Conservation (phyloP, 2,113 vertebrate genomes). For the Orthonyx spaldingii region DNA sequence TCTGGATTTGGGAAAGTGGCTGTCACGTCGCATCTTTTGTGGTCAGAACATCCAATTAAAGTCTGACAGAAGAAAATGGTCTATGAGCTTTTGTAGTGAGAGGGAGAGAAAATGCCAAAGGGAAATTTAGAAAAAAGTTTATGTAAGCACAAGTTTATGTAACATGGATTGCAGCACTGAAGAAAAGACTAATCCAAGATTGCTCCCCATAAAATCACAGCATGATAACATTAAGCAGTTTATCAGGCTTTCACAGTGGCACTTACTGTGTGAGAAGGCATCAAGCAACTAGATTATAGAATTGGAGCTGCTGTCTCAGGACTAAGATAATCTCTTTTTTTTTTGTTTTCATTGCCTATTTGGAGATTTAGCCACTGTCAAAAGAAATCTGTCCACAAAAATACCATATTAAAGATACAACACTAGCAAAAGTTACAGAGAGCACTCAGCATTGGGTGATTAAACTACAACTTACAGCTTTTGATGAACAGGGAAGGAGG, state of each 20-base stretch:
- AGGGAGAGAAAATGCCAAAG: not conserved
- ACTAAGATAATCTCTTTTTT: not conserved
- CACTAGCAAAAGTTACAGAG: not conserved
- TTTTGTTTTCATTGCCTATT: not conserved
- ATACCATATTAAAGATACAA: not conserved
- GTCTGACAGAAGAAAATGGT: not conserved
- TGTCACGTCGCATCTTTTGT: fast-evolving
- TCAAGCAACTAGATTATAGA: not conserved
- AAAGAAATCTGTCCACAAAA: not conserved
- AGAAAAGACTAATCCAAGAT: not conserved
- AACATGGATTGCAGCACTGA: conserved; percentile 2
- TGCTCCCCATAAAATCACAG: not conserved
- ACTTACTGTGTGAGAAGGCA: not conserved
- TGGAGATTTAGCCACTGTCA: not conserved
- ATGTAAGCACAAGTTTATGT: conserved; percentile 4
- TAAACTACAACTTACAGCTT: not conserved
- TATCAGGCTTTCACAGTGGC: not conserved
- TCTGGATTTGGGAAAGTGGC: not conserved
- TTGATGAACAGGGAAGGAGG: not conserved
- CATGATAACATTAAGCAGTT: not conserved
- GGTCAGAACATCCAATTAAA: not conserved
- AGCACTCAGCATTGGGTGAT: fast-evolving
- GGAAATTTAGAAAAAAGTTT: not conserved
- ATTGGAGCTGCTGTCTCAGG: not conserved
- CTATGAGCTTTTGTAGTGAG: not conserved